phyloP scores from a whole-genome alignment of 2,888 invertebrate genomes.

The Synanthedon andrenaeformis region DNA sequence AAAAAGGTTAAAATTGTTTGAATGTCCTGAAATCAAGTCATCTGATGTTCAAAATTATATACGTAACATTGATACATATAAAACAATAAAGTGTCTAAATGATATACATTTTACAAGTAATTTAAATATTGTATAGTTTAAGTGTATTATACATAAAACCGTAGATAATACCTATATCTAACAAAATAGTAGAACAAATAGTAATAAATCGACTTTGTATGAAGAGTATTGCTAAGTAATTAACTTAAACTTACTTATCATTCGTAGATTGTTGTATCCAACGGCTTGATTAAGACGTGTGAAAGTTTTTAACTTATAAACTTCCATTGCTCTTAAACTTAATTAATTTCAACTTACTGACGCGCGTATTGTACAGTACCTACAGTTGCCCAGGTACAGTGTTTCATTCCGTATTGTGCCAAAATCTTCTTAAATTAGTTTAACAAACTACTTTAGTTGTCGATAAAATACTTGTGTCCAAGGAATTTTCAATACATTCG shows the following conservation, averaged over 20 bases:
- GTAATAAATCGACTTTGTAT: slow-evolving; percentile 60
- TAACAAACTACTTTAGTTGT: too few relatives aligned
- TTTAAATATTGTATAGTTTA: slow-evolving; percentile 62
- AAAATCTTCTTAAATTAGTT: slow-evolving; percentile 36
- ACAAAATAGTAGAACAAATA: slow-evolving; percentile 9
- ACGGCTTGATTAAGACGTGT: too few relatives aligned
- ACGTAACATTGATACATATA: slow-evolving; percentile 70
- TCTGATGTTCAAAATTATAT: slow-evolving; percentile 70
- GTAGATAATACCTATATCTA: slow-evolving; percentile 20
- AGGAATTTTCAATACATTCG: slow-evolving; percentile 6
- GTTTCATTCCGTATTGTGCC: slow-evolving; percentile 54
- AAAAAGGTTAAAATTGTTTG: slow-evolving; percentile 19
- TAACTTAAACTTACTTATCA: slow-evolving; percentile 1
- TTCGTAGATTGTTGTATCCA: background rate
- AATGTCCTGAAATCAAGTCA: slow-evolving; percentile 34
- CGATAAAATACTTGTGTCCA: background rate
- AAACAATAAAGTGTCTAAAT: slow-evolving; percentile 67
- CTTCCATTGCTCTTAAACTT: too few relatives aligned
- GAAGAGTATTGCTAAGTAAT: slow-evolving; percentile 52
- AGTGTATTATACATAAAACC: slow-evolving; percentile 56
- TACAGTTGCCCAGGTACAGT: too few relatives aligned
- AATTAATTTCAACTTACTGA: too few relatives aligned
- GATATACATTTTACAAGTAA: slow-evolving; percentile 65
- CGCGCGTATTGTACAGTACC: too few relatives aligned
- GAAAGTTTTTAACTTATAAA: too few relatives aligned